These are phyloP conservation scores for Limnephilus lunatus DNA, from an alignment of 2,888 invertebrate species.

Conservation along the genomic window DNA sequence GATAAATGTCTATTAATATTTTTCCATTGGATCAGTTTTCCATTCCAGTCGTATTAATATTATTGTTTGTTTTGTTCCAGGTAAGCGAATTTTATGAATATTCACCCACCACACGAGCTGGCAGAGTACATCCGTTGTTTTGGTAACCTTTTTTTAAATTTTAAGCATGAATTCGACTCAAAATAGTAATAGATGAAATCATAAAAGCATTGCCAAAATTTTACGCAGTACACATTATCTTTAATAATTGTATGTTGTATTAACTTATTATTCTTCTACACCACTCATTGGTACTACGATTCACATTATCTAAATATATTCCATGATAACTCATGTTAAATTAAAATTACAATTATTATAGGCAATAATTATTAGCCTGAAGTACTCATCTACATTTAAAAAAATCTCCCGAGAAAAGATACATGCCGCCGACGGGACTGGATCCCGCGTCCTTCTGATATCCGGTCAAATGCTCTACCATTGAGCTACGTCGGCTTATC, in stretches of 20 bases:
- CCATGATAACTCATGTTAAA: too few species aligned
- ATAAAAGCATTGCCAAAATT: background rate
- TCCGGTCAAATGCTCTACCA: too few species aligned
- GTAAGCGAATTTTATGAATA: background rate
- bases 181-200: background rate
- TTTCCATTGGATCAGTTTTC: background rate
- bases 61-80: slow-evolving; percentile 18
- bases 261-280: too few species aligned
- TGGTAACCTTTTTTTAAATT: background rate
- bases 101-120: background rate
- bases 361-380: too few species aligned
- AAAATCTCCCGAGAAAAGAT: too few species aligned
- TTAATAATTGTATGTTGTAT: background rate
- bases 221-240: background rate
- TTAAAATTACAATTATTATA: too few species aligned
- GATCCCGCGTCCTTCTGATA: too few species aligned
- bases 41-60: background rate
- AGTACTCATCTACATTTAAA: too few species aligned
- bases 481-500: too few species aligned
- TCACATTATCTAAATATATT: too few species aligned
- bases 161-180: background rate
- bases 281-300: too few species aligned
- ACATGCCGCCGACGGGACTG: too few species aligned
- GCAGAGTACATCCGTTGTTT: background rate
- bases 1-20: background rate